A percentile compares a stretch with the other conserved stretches of the same genome.
Conservation (phyloP, 2,888 invertebrate genomes). For the Zhengitettix transpicula region DNA sequence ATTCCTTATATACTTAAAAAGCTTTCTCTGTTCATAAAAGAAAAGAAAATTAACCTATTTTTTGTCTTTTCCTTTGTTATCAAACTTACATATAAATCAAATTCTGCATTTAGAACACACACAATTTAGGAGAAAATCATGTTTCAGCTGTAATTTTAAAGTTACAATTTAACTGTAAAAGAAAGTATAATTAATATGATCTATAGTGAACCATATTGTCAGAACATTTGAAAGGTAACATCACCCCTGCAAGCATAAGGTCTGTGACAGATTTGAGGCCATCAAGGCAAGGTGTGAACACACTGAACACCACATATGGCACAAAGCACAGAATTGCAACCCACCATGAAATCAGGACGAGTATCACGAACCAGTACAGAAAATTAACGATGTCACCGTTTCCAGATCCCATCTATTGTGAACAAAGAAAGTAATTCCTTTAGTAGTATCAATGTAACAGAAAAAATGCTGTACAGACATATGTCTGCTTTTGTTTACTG, state of each 20-base stretch:
- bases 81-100: no score
- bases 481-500: no score
- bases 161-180: no score
- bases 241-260: slow-evolving; percentile 21
- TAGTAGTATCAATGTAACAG: no score
- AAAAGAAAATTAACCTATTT: no score
- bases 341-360: slow-evolving; percentile 22
- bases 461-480: no score
- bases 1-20: neutral
- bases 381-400: slow-evolving; percentile 14
- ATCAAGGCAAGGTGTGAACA: slow-evolving; percentile 22
- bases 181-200: slow-evolving; percentile 16
- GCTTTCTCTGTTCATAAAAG: no score
- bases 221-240: slow-evolving; percentile 23
- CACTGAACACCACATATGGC: slow-evolving; percentile 21
- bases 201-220: slow-evolving; percentile 22
- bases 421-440: neutral
- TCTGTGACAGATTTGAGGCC: slow-evolving; percentile 20
- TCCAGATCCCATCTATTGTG: slow-evolving; percentile 29
- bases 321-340: slow-evolving; percentile 22
- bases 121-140: no score
- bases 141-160: no score
- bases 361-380: slow-evolving; percentile 22
- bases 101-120: no score
- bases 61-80: no score